These are phyloP conservation scores for Chaenocephalus aceratus DNA, from an alignment of 2,113 vertebrate species.

Conservation along the genomic window DNA sequence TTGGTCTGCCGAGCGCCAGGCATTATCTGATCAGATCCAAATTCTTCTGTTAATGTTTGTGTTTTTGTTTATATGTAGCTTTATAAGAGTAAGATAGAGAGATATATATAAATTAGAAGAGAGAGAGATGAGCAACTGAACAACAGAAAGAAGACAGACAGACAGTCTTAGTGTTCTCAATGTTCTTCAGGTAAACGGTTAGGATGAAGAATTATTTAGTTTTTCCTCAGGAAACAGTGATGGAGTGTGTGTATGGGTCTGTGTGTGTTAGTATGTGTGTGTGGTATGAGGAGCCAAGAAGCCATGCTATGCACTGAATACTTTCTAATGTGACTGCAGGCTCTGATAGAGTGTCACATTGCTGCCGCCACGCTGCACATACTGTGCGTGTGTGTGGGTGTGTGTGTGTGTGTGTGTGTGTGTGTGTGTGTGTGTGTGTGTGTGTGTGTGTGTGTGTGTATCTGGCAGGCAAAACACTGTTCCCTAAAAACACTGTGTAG, in stretches of 20 bases:
- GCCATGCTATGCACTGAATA: slow-evolving; percentile 55
- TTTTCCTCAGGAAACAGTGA: slow-evolving; percentile 19
- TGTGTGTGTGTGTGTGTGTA: slow-evolving; percentile 27
- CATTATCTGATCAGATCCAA: slow-evolving; percentile 64
- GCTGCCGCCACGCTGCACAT: slow-evolving; percentile 54
- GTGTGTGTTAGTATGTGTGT: not conserved
- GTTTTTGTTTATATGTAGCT: slow-evolving; percentile 58
- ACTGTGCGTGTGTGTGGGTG: slow-evolving; percentile 25
- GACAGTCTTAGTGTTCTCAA: not conserved
- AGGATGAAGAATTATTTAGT: slow-evolving; percentile 19
- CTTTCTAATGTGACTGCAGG: slow-evolving; percentile 65
- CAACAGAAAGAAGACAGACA: slow-evolving; percentile 9
- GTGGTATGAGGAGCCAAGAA: slow-evolving; percentile 50
- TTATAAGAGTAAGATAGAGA: slow-evolving; percentile 5
- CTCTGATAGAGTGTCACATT: slow-evolving; percentile 61
- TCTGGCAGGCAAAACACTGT: slow-evolving; percentile 65
- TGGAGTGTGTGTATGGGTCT: slow-evolving; percentile 17
- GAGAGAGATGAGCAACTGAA: not conserved
- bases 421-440: slow-evolving; percentile 11
- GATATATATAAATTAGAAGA: not conserved
- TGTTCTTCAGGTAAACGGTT: slow-evolving; percentile 39
- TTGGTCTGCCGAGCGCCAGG: slow-evolving; percentile 51
- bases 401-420: no score
- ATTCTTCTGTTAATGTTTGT: slow-evolving; percentile 60
- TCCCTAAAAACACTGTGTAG: slow-evolving; percentile 66